Percentiles rank a stretch among this genome's conserved stretches.
Evolutionary conservation across 2,113 vertebrate genomes (phyloP).

Genomic region (Eclectus roratus): DNA sequence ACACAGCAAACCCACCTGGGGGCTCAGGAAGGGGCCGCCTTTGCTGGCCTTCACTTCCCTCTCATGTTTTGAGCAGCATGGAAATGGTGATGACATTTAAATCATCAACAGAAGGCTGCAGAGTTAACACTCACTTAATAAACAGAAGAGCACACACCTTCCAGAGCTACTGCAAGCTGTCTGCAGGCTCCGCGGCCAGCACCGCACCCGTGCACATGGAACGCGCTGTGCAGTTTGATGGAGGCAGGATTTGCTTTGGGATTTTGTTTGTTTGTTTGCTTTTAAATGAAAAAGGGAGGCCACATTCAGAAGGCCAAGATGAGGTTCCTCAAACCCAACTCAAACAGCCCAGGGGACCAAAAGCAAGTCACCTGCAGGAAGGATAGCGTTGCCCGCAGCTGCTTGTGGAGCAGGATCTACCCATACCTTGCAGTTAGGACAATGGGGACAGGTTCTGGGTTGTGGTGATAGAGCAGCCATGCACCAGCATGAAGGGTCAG

Average conservation of each 20-base stretch:
- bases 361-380: not conserved
- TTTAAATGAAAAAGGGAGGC: not conserved
- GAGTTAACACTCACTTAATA: constrained; percentile 11
- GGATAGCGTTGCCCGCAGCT: fast-evolving
- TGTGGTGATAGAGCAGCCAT: not conserved
- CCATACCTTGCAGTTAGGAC: not conserved
- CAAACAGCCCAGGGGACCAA: not conserved
- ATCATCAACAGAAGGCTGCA: constrained; percentile 40
- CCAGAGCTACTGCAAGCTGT: constrained; percentile 36
- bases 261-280: not conserved
- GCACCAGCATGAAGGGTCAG: not conserved
- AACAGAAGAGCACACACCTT: constrained; percentile 43
- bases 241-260: not conserved
- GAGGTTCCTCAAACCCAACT: not conserved
- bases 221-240: not conserved
- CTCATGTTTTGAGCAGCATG: not conserved
- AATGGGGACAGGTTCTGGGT: not conserved
- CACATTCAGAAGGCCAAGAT: not conserved
- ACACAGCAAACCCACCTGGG: not conserved
- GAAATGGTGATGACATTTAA: constrained; percentile 25
- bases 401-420: not conserved
- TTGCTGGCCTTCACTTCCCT: not conserved
- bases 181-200: not conserved
- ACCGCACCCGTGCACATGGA: not conserved
- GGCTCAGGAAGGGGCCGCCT: not conserved